phyloP scores from a whole-genome alignment of 2,797 vertebrate species.

The Mionectes olivaceus region DNA sequence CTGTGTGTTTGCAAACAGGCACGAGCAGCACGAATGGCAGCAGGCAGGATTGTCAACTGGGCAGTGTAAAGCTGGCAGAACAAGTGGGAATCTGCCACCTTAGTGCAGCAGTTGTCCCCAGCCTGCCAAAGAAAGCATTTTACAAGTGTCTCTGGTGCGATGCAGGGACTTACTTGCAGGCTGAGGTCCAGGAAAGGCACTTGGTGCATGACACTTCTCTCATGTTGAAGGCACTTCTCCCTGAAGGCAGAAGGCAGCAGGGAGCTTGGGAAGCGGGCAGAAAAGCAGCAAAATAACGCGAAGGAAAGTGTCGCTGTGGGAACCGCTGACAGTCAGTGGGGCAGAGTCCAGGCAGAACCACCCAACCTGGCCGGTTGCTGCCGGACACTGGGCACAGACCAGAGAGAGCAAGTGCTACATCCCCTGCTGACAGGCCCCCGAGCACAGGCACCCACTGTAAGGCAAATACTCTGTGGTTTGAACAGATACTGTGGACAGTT shows the following conservation, averaged over 20 bases:
- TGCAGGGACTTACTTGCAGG: background rate
- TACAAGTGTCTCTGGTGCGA: background rate
- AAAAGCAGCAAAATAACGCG: background rate
- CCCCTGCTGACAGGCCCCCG: background rate
- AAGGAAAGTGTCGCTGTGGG: background rate
- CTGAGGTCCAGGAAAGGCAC: background rate
- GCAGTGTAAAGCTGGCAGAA: background rate
- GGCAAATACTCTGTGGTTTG: background rate
- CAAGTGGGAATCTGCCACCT: background rate
- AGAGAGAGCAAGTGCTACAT: background rate
- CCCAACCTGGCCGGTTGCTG: background rate
- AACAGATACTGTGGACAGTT: background rate
- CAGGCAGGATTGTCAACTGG: fast-evolving
- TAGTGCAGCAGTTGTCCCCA: background rate
- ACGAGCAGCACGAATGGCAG: background rate
- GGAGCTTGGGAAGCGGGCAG: background rate
- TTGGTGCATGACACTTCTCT: background rate
- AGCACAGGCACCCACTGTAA: background rate
- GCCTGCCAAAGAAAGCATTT: background rate
- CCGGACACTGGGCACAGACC: background rate
- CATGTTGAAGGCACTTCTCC: background rate
- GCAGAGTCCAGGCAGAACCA: background rate
- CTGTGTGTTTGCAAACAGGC: background rate
- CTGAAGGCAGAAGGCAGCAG: background rate
- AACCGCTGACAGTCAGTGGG: background rate